Evolutionary conservation across 2,797 vertebrate species (phyloP).

Genomic region (Rallus crepitans): DNA sequence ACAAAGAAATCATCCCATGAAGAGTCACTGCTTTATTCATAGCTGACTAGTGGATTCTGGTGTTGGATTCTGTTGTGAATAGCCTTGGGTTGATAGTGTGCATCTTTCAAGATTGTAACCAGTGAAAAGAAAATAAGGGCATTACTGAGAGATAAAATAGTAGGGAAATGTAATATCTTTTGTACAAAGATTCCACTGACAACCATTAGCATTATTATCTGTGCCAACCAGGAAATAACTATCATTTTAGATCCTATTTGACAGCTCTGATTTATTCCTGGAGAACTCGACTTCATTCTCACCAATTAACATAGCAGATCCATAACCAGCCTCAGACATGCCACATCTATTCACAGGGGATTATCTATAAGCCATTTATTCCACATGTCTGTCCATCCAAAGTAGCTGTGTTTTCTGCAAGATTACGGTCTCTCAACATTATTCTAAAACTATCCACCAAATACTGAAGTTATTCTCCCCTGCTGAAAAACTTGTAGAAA

Average conservation of each 20-base stretch:
- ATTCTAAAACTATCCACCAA: constrained; percentile 21
- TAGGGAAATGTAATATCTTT: constrained; percentile 34
- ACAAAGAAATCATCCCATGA: not conserved
- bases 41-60: not conserved
- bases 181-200: constrained; percentile 21
- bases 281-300: constrained; percentile 41
- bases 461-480: not conserved
- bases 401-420: constrained; percentile 34
- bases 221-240: constrained; percentile 55
- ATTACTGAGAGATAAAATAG: constrained; percentile 37
- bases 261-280: constrained; percentile 59
- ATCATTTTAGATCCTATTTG: constrained; percentile 62
- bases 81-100: not conserved
- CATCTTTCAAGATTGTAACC: not conserved
- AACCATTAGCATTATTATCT: constrained; percentile 55
- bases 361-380: constrained; percentile 57
- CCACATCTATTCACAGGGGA: not conserved
- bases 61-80: not conserved
- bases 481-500: constrained; percentile 1
- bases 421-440: constrained; percentile 13
- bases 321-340: constrained; percentile 36
- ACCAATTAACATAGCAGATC: constrained; percentile 60
- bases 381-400: constrained; percentile 32
- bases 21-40: not conserved
- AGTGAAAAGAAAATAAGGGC: constrained; percentile 45